These are phyloP conservation scores for Nomada goodeniana DNA, from an alignment of 2,888 invertebrate genomes.

Conservation along the genomic window DNA sequence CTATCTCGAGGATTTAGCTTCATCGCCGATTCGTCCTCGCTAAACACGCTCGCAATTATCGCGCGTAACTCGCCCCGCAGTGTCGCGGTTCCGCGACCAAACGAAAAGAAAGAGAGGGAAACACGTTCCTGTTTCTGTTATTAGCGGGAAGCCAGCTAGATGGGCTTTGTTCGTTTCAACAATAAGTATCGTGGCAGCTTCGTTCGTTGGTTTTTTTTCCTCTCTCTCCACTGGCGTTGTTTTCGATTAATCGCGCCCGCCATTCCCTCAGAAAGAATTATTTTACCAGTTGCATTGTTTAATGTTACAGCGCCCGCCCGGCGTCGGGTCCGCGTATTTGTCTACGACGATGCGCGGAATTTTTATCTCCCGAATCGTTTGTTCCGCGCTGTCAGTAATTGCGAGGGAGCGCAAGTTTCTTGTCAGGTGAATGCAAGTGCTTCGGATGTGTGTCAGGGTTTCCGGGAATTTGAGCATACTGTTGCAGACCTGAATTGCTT, in stretches of 20 bases:
- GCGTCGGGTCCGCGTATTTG: neutral
- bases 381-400: neutral
- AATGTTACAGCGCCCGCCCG: neutral
- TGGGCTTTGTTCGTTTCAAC: conserved; percentile 9
- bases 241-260: conserved; percentile 17
- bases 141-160: conserved; percentile 26
- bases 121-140: conserved; percentile 25
- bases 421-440: neutral
- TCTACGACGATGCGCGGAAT: neutral
- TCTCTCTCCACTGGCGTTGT: neutral
- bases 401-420: neutral
- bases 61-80: neutral
- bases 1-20: neutral
- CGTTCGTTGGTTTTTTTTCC: neutral
- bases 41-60: conserved; percentile 28
- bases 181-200: conserved; percentile 4
- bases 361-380: neutral
- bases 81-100: conserved; percentile 5
- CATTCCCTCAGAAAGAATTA: conserved; percentile 17
- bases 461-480: too few species aligned
- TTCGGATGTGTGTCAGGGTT: conserved; percentile 2
- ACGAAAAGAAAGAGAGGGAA: neutral
- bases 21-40: neutral
- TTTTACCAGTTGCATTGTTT: conserved; percentile 1
- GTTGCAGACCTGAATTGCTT: too few species aligned